Base-by-base conservation (phyloP, 2,113 vertebrate species). In the Heterotilapia buettikoferi region DNA sequence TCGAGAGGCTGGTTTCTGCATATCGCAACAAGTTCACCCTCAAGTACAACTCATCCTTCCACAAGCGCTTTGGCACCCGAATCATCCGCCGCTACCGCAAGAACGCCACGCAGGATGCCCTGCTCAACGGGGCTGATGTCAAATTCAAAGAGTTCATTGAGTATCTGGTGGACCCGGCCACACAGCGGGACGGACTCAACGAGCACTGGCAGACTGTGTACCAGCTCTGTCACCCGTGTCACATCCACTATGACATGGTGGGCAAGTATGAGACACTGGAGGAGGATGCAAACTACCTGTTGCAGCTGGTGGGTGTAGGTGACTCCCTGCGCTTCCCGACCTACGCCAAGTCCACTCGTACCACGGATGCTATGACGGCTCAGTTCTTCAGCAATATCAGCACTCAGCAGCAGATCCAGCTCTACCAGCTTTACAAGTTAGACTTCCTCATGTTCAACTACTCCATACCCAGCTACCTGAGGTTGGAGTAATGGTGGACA, bases 361-460 rank as follows among this genome's bases (percentile, higher is more conserved):
- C 99, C 96, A 99, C 99, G 88, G 98, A 99, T 0, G 97, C 98
- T 94, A 99, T 99, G 99, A 97, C 98, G 47, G 98, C 98, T 80
- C 97, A 98, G 92, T 99, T 99, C 96, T 99, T 99, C 97, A 97
- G 98, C 95, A 99, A 99, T 95, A 98, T 99, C 97, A 99, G 98
- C 96, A 96, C 96, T 0, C 96, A 96, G 94, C 98, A 98, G 96
- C 99, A 99, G 93, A 92, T 95, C 5, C 97, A 98, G 93, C 97
- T 99, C 11, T 98, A 98, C 88, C 97, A 99, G 93, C 98, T 99
- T 92, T 99, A 99, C 96, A 98, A 98, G 97, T 95, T 98, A 93
- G 99, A 99, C 96, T 99, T 99, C 97, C 97, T 98, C 93, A 99
- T 99, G 98, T 99, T 99, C 95, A 99, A 99, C 97, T 99, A 99